These are phyloP conservation scores for Poecilia gillii DNA, from an alignment of 2,797 vertebrate species.

Conservation along the genomic window DNA sequence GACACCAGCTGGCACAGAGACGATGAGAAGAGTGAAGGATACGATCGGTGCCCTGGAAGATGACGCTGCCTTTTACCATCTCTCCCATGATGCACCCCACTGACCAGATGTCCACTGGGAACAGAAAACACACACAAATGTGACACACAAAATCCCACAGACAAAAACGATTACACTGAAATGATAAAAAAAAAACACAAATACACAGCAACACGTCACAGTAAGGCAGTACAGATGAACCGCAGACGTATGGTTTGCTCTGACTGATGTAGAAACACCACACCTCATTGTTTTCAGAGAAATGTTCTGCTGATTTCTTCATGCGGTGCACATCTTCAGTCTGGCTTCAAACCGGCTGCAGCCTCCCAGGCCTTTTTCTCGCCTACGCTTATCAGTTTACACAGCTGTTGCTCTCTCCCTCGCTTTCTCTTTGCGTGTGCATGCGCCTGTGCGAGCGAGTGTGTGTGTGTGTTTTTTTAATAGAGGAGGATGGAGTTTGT, in stretches of 20 bases:
- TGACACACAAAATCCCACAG: conserved; percentile 22
- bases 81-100: conserved; percentile 99
- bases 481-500: conserved; percentile 31
- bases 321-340: conserved; percentile 44
- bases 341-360: conserved; percentile 39
- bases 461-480: conserved; percentile 29
- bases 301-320: conserved; percentile 41
- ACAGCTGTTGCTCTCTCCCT: conserved; percentile 68
- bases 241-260: conserved; percentile 11
- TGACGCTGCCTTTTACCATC: conserved; percentile 98
- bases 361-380: conserved; percentile 59
- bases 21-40: conserved; percentile 85
- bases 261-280: conserved; percentile 11
- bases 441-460: conserved; percentile 18
- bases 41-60: conserved; percentile 99
- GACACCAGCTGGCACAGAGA: conserved; percentile 14
- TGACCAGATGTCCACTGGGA: conserved; percentile 99
- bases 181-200: conserved; percentile 11
- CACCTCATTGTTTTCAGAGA: conserved; percentile 15
- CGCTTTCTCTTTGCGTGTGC: conserved; percentile 28
- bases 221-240: conserved; percentile 5
- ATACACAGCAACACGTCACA: conserved; percentile 15
- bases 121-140: conserved; percentile 70
- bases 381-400: conserved; percentile 76
- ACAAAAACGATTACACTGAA: conserved; percentile 22